Conservation (phyloP, 2,888 invertebrate species). For the Agonopterix arenella region DNA sequence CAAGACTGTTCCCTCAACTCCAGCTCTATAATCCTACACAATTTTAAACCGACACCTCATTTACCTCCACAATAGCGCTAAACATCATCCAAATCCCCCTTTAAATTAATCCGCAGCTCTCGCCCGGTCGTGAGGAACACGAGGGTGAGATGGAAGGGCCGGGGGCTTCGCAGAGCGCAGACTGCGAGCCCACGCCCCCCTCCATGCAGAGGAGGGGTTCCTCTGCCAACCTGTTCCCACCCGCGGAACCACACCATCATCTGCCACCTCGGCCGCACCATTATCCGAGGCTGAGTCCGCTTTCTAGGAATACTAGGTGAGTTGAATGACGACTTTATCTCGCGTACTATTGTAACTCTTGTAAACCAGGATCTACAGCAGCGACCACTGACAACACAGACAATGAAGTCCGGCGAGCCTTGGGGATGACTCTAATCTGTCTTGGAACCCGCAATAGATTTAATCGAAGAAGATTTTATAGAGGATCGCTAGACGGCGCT, state of each 20-base stretch:
- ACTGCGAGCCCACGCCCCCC: conserved; percentile 95
- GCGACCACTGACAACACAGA: background rate
- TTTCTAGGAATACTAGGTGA: conserved; percentile 81
- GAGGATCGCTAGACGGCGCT: too few relatives aligned
- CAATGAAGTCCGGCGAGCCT: too few relatives aligned
- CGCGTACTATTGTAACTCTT: background rate
- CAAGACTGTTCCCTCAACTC: too few relatives aligned
- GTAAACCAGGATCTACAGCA: too few relatives aligned
- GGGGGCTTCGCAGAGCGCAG: conserved; percentile 93
- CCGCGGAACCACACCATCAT: conserved; percentile 71
- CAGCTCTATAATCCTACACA: too few relatives aligned
- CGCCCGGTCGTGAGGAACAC: conserved; percentile 90
- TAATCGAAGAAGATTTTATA: too few relatives aligned
- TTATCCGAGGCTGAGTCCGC: conserved; percentile 87
- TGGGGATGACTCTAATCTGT: too few relatives aligned
- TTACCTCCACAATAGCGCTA: background rate
- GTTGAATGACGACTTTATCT: background rate
- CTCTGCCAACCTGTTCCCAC: conserved; percentile 91
- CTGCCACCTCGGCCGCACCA: conserved; percentile 69
- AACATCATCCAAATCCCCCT: background rate
- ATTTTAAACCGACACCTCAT: too few relatives aligned
- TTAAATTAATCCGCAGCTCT: conserved; percentile 75
- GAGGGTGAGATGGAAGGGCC: conserved; percentile 92
- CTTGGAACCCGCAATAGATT: too few relatives aligned
- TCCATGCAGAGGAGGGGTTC: conserved; percentile 89